Conservation (phyloP, 2,113 vertebrate genomes). For the Scomber scombrus region DNA sequence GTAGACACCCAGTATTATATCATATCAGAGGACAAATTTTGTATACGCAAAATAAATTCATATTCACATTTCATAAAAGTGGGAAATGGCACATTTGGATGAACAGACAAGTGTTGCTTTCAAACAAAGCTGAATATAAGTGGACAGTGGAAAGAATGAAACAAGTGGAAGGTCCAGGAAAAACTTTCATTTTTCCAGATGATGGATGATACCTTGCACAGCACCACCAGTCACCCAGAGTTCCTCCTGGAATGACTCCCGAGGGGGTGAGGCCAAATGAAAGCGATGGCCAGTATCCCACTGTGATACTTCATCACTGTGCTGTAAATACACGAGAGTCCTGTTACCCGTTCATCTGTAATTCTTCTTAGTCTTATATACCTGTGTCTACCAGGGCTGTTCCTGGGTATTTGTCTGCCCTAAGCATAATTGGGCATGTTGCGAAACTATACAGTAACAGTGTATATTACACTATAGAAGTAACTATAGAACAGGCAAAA, state of each 20-base stretch:
- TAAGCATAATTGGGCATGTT: no score
- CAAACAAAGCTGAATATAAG: conserved; percentile 26
- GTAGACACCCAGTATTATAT: not conserved
- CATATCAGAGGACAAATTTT: not conserved
- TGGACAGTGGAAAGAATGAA: conserved; percentile 38
- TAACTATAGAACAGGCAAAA: no score
- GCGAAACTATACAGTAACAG: no score
- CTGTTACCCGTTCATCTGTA: conserved; percentile 53
- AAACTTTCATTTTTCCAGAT: conserved; percentile 53
- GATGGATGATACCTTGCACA: conserved; percentile 58
- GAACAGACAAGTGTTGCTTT: not conserved
- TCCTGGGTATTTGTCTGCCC: no score
- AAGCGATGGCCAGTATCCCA: conserved; percentile 45
- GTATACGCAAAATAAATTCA: not conserved
- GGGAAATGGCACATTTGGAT: conserved; percentile 17
- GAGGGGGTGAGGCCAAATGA: conserved; percentile 47
- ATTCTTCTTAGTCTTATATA: not conserved
- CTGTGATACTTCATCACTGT: conserved; percentile 64
- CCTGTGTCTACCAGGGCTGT: conserved; percentile 1
- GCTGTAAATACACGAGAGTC: conserved; percentile 49
- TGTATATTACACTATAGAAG: no score
- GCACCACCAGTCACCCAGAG: conserved; percentile 41
- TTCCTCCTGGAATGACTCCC: conserved; percentile 51
- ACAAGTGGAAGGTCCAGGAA: conserved; percentile 31
- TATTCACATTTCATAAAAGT: conserved; percentile 30